Evolutionary conservation across 1,140 invertebrate species (phyloP), one percentile per base, ranked within the genome.

Genomic region (Drosophila arawakana): DNA sequence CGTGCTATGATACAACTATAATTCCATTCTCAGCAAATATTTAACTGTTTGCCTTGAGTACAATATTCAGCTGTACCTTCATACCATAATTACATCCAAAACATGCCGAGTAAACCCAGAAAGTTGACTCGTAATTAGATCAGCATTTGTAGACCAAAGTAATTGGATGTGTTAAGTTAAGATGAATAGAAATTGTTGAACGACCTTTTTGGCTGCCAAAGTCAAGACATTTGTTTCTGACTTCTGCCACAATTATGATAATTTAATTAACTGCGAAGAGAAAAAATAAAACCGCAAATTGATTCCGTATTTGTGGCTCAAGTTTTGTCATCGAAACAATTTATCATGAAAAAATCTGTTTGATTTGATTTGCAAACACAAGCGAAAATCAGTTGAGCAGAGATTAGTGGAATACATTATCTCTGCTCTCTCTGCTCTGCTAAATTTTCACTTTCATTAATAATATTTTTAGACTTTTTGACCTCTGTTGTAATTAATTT

Each of bases 381-480:
- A 13, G 25, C 7, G n/a, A 43, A n/a, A n/a, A n/a, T 3, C n/a
- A 59, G 7, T 25, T 15, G 15, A 15, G 15, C 15, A 15, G 41
- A 11, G 21, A 59, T 9, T 9, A 41, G 18, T 30, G n/a, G 3
- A 1, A 58, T 13, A 37, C 11, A 0, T 49, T 30, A 2, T n/a
- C 13, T 13, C 54, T 21, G 7, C 10, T 37, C 30, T 15, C 15
- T 13, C 11, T 30, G 25, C 25, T 30, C 25, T 30, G 25, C 25
- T 30, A n/a, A 10, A 57, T 73, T 73, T 86, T 85, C 79, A 79
- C 81, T 85, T 86, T 85, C 82, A 73, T 85, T 78, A 81, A 81
- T 73, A 79, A 75, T 58, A 30, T 66, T 44, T 66, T 61, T 58
- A 6, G 67, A 46, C 54, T 57, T 67, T 66, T 57, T 50, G 60